These are phyloP conservation scores for Anas georgica DNA, from an alignment of 2,797 vertebrate genomes.

Conservation along the genomic window DNA sequence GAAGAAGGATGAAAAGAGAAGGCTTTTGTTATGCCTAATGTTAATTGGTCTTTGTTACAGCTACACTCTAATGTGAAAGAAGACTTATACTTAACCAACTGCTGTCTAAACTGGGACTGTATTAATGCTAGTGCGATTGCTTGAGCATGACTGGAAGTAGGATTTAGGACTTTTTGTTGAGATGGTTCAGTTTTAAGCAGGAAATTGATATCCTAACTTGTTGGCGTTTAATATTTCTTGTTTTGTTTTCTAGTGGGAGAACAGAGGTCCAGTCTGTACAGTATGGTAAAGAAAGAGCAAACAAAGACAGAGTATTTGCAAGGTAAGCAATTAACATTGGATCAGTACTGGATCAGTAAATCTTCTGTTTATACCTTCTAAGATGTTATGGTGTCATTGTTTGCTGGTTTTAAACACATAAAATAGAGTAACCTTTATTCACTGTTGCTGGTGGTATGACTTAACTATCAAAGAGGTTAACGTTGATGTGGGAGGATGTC, in stretches of 20 bases:
- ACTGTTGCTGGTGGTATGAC: not conserved
- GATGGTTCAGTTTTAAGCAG: not conserved
- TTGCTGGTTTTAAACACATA: not conserved
- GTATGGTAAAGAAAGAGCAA: slow-evolving; percentile 97
- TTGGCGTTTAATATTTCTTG: not conserved
- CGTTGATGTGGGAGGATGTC: not conserved
- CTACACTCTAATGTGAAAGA: not conserved
- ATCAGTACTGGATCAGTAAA: not conserved
- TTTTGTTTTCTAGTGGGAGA: slow-evolving; percentile 86
- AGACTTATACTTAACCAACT: not conserved
- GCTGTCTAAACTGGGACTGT: not conserved
- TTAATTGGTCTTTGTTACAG: not conserved
- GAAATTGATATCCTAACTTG: not conserved
- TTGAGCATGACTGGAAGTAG: not conserved
- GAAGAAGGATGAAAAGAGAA: not conserved
- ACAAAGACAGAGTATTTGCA: slow-evolving; percentile 96
- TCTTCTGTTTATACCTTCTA: not conserved
- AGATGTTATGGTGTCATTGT: not conserved
- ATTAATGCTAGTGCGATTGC: not conserved
- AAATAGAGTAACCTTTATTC: not conserved
- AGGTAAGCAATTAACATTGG: slow-evolving; percentile 81
- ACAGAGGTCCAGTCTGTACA: slow-evolving; percentile 98
- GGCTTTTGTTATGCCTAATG: not conserved
- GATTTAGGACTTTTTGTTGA: not conserved
- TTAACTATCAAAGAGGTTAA: not conserved